A percentile compares a stretch with the other conserved stretches of the same genome.
phyloP scores from a whole-genome alignment of 2,113 vertebrate genomes.

The Panthera uncia region DNA sequence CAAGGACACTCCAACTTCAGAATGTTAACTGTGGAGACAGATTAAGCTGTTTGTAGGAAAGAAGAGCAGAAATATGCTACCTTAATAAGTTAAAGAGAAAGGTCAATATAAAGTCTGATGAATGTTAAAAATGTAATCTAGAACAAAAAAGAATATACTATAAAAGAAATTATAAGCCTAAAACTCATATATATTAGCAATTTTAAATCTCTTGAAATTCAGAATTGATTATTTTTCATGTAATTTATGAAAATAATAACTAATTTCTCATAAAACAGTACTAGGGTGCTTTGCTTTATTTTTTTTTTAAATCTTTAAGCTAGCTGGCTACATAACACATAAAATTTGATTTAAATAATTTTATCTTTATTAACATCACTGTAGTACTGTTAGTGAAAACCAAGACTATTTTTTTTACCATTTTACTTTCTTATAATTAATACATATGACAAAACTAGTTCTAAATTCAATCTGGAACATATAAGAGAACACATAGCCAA shows the following conservation, averaged over 20 bases:
- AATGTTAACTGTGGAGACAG: background rate
- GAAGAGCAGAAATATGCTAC: slow-evolving; percentile 5
- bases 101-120: background rate
- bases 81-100: slow-evolving; percentile 43
- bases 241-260: slow-evolving; percentile 24
- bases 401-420: background rate
- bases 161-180: background rate
- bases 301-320: slow-evolving; percentile 23
- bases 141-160: background rate
- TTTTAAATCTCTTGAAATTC: slow-evolving; percentile 3
- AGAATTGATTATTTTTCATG: slow-evolving; percentile 26
- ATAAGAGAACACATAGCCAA: background rate
- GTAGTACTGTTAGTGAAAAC: background rate
- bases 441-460: background rate
- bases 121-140: background rate
- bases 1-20: background rate
- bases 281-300: slow-evolving; percentile 2
- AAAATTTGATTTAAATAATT: background rate
- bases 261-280: slow-evolving; percentile 10
- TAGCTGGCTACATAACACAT: background rate
- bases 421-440: slow-evolving; percentile 13
- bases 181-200: background rate
- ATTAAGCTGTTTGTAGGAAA: slow-evolving; percentile 4
- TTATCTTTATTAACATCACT: background rate
- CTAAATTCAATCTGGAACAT: background rate